Base-by-base conservation (phyloP, 2,797 vertebrate species). In the Sphaeramia orbicularis region DNA sequence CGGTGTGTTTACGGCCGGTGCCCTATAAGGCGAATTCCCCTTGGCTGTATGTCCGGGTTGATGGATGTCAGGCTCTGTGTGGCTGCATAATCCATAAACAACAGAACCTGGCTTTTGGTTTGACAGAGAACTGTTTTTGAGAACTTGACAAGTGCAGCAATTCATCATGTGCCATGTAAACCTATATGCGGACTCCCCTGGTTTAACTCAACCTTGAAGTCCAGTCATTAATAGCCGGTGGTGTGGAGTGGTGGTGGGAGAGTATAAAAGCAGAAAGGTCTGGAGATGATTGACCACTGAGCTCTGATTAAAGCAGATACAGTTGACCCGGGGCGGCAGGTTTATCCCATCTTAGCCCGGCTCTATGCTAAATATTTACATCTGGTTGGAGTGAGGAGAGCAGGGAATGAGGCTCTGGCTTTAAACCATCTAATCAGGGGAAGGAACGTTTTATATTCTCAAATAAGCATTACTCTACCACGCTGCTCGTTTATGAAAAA, bases 351-450 rank as follows among this genome's bases (percentile, higher is more conserved):
- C 50, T 73, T 59, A 57, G 67, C 50, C 72, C 49, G 52, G 61
- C 71, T 61, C 52, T 45, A 10, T 36, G 14, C 71, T 84, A 80
- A 84, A 89, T 83, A 65, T 86, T 85, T 78, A 83, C 76, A 83
- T 86, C 80, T 86, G 79, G 72, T 84, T 76, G 55, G 64, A 78
- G 86, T 86, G 64, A 77, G 44, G 52, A 30, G 53, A 58, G 43
- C 1, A 41, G 56, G 65, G 65, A 71, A 73, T 43, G 44, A 76
- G 66, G 45, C 55, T 58, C 50, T 65, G 76, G 65, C 63, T 69
- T 58, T 43, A 30, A 59, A 74, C 65, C 69, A 48, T 74, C 52
- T 65, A 76, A 85, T 81, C 76, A 79, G 37, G n/a, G n/a, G 57
- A 30, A 52, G 56, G 45, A 52, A 66, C 0, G 52, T 68, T 64